Base-by-base conservation (phyloP, 2,113 vertebrate genomes). In the Xyrauchen texanus region DNA sequence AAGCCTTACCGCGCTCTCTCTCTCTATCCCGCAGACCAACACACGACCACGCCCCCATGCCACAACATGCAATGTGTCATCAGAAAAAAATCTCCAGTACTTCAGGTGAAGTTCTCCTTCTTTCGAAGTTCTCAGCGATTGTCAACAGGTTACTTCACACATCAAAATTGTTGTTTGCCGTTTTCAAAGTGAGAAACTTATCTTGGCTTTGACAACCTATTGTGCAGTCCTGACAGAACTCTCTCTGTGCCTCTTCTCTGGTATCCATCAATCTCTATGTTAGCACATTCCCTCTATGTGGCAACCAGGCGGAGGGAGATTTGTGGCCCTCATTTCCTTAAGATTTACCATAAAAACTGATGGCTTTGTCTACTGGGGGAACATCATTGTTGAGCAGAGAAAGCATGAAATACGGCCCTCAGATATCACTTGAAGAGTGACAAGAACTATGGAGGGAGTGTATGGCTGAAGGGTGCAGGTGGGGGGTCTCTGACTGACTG, bases 281-380 rank as follows among this genome's bases (percentile, higher is more conserved):
- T 68, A 81, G 67, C 34, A 70, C 60, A 74, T 79, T 81, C 67
- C 51, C 52, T 70, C 83, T 80, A 76, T 81, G 69, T 76, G 81
- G 82, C 70, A 71, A 52, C 74, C 71, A 67, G 78, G 63, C 52
- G 58, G 72, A 10, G 12, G 46, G 66, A 79, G 84, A 85, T 87
- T 87, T 84, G 81, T 87, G 76, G 55, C 82, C 76, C 82, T 83
- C 60, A 87, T 87, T 85, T 85, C 80, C 82, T 85, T 76, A 85
- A 81, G 84, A 85, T 84, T 78, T 57, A 68, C 84, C 78, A 85
- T 87, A 85, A 87, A 34, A 87, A 58, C 86, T 84, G 86, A 65
- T 81, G 44, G 75, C 78, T 79, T 82, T 85, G 86, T 85, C 84
- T 85, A 71, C 78, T 72, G 73, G 82, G 78, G 72, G 64, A 71